A percentile compares a stretch with the other conserved stretches of the same genome.
phyloP scores from a whole-genome alignment of 2,113 vertebrate species.

The Myiagra hebetior region DNA sequence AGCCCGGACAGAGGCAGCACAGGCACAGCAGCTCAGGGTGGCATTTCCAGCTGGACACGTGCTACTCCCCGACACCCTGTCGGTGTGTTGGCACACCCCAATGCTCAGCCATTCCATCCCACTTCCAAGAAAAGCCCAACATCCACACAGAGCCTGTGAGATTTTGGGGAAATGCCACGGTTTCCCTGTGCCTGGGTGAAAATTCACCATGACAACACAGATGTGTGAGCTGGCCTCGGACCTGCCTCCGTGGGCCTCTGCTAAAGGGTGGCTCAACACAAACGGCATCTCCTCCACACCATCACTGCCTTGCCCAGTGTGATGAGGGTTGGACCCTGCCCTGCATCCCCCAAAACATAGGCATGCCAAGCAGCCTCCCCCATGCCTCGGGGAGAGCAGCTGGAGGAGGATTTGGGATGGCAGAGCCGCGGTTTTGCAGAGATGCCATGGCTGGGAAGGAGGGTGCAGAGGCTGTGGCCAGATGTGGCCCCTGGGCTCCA shows the following conservation, averaged over 20 bases:
- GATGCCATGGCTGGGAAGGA: not conserved
- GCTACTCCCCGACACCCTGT: not conserved
- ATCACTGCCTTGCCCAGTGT: not conserved
- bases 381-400: fast-evolving
- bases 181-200: slow-evolving; percentile 33
- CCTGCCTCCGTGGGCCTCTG: slow-evolving; percentile 16
- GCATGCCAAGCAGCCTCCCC: not conserved
- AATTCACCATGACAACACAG: slow-evolving; percentile 66
- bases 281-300: not conserved
- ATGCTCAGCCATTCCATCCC: fast-evolving
- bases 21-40: not conserved
- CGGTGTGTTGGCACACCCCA: not conserved
- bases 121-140: not conserved
- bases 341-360: not conserved
- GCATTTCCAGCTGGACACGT: not conserved
- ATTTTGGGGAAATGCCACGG: not conserved
- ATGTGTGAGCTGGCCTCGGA: slow-evolving; percentile 26
- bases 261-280: not conserved
- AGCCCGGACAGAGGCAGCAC: not conserved
- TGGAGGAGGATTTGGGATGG: not conserved
- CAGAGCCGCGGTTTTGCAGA: not conserved
- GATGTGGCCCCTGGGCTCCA: not conserved
- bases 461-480: not conserved
- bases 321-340: not conserved
- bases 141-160: not conserved